phyloP scores from a whole-genome alignment of 2,113 vertebrate species.

The Butorides virescens region DNA sequence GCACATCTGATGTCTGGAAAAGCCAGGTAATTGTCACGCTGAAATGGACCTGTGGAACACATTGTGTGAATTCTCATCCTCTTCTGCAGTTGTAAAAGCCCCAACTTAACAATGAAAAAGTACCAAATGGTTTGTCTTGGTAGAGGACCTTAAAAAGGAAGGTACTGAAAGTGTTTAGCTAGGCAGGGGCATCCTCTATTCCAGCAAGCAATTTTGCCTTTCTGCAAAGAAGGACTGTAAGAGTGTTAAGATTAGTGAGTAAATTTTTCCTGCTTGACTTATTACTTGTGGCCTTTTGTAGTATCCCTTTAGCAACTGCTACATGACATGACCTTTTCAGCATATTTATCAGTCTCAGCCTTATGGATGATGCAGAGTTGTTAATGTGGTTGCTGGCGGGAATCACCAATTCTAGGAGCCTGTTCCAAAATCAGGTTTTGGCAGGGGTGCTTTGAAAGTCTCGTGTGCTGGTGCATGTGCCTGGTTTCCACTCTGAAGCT shows the following conservation, averaged over 20 bases:
- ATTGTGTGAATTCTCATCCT: neutral
- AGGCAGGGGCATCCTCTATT: neutral
- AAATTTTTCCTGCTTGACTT: slow-evolving; percentile 8
- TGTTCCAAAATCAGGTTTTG: neutral
- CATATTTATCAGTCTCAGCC: neutral
- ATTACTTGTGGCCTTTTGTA: slow-evolving; percentile 24
- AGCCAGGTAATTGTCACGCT: neutral
- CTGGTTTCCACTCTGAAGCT: neutral
- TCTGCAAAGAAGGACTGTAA: neutral
- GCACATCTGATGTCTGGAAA: neutral
- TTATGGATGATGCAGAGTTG: neutral
- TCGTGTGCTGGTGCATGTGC: neutral
- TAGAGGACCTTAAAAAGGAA: neutral
- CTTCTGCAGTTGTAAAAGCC: neutral
- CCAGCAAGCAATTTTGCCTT: neutral
- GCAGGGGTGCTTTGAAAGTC: neutral
- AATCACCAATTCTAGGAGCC: neutral
- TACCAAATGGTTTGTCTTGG: neutral
- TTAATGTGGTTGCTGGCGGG: neutral
- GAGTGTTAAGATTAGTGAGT: neutral
- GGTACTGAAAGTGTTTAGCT: neutral
- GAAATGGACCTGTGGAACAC: neutral
- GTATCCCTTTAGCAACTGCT: neutral
- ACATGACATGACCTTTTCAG: slow-evolving; percentile 23
- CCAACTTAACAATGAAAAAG: neutral